Base-by-base conservation (phyloP, 1,140 invertebrate genomes). In the Heliothis virescens region DNA sequence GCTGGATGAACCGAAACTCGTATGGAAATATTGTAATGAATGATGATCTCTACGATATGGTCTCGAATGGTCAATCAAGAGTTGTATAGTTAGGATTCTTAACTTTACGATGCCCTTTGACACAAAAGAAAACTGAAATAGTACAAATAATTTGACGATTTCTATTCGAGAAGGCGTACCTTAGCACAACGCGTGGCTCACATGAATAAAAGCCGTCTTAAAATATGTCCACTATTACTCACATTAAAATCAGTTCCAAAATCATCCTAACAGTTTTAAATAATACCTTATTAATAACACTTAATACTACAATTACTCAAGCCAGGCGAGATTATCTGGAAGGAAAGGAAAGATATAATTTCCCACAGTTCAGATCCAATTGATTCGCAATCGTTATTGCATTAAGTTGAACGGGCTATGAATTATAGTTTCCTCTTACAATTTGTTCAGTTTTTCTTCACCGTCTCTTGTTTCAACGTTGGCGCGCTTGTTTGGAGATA, bases 381-480 rank as follows among this genome's bases (percentile, higher is more conserved):
- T 84, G 80, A 82, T 73, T n/a, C 62, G 65, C 62, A 77, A 79
- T 79, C 57, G 69, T 85, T 83, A 85, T 84, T 84, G 52, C 55
- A 59, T 82, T 78, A 82, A 65, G 60, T 76, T 55, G 60, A 72
- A 74, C 71, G 52, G 50, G 41, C 29, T 18, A 48, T 16, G 63
- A 69, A 78, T 67, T 78, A 77, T 71, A 62, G 72, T 77, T 63
- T 77, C 65, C 73, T 29, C 48, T 79, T 78, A 65, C 63, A 62
- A 15, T 72, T 55, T 16, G 48, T 18, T 53, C 29, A 9, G 13
- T 29, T 76, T 81, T 81, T 16, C 48, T 82, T 41, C 1, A 10
- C 34, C n/a, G n/a, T 48, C 57, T 75, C 41, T 16, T 50, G n/a
- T 74, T 60, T 41, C 57, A 60, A 1, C 10, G 29, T 13, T 67